A percentile compares a stretch with the other conserved stretches of the same genome.
Conservation (phyloP, 2,888 invertebrate genomes). For the Pristionchus fissidentatus region DNA sequence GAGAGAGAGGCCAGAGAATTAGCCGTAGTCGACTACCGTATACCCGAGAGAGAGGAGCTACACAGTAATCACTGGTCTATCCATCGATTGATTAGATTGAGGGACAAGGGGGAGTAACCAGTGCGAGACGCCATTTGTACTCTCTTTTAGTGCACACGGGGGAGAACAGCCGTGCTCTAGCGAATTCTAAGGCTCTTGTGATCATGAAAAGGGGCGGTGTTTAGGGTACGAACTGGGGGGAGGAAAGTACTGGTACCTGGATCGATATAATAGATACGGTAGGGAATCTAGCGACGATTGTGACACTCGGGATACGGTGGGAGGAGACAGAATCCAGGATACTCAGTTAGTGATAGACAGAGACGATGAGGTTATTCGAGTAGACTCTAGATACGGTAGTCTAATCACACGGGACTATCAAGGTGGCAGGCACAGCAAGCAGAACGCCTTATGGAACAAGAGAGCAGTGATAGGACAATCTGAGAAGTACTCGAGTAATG, state of each 20-base stretch:
- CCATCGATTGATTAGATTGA: slow-evolving; percentile 18
- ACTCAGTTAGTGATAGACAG: slow-evolving; percentile 30
- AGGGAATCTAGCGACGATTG: slow-evolving; percentile 35
- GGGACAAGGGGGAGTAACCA: slow-evolving; percentile 13
- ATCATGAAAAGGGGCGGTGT: neutral
- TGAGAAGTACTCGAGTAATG: slow-evolving; percentile 12
- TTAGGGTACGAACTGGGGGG: neutral
- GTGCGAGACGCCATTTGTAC: slow-evolving; percentile 31
- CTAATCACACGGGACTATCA: slow-evolving; percentile 26
- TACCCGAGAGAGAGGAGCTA: slow-evolving; percentile 42
- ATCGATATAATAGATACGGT: no score
- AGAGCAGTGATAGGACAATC: slow-evolving; percentile 9
- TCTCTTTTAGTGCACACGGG: slow-evolving; percentile 1
- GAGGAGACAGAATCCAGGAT: neutral
- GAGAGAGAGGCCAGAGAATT: slow-evolving; percentile 29
- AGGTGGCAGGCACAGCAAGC: neutral
- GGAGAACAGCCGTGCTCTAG: slow-evolving; percentile 13
- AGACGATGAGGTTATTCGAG: slow-evolving; percentile 19
- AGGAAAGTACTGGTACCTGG: slow-evolving; percentile 1
- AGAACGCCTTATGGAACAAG: neutral
- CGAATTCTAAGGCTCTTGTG: slow-evolving; percentile 19
- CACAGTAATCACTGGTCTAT: slow-evolving; percentile 18
- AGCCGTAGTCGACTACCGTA: slow-evolving; percentile 41
- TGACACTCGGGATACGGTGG: slow-evolving; percentile 43
- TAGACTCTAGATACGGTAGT: slow-evolving; percentile 34